These are phyloP conservation scores for Pangasius larnaudii DNA, from an alignment of 2,797 vertebrate genomes.

Conservation along the genomic window DNA sequence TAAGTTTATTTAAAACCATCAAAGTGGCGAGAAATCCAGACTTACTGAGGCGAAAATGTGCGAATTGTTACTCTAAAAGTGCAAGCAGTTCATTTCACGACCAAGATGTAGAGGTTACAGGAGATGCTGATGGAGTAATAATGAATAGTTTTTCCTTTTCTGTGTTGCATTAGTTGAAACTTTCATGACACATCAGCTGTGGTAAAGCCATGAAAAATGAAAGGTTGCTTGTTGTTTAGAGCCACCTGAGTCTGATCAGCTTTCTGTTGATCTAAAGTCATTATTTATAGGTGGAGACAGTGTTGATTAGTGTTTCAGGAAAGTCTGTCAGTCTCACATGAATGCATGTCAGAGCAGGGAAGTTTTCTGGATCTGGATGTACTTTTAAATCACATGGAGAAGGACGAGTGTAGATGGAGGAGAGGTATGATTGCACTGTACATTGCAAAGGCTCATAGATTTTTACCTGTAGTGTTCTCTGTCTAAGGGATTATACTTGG, in stretches of 20 bases:
- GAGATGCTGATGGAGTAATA: neutral
- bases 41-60: neutral
- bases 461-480: neutral
- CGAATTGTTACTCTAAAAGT: neutral
- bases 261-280: neutral
- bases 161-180: neutral
- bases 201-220: neutral
- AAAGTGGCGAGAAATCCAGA: constrained; percentile 12
- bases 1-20: constrained; percentile 31
- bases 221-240: neutral
- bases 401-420: neutral
- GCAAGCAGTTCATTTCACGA: neutral
- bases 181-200: neutral
- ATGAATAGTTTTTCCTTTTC: neutral
- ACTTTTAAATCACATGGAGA: neutral
- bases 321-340: neutral
- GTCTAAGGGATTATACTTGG: neutral
- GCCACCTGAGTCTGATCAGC: neutral
- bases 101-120: neutral
- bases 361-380: neutral
- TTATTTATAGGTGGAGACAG: neutral
- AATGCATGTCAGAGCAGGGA: neutral
- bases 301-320: neutral
- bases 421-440: neutral
- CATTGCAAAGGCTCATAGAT: neutral